These are phyloP conservation scores for Coreius guichenoti DNA, from an alignment of 2,797 vertebrate genomes.

Conservation along the genomic window DNA sequence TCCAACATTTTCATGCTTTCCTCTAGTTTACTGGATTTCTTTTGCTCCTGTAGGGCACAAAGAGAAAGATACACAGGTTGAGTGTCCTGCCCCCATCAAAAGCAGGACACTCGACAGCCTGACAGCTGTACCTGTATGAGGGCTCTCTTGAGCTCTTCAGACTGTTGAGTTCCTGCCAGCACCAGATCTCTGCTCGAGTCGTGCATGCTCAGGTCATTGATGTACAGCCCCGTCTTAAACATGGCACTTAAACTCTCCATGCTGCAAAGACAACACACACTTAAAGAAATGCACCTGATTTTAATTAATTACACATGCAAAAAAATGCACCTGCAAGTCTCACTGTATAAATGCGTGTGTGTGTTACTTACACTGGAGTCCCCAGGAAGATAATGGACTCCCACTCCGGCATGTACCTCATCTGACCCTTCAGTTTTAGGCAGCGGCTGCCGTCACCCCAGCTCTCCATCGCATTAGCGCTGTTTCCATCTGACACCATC, in stretches of 20 bases:
- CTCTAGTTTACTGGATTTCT: slow-evolving; percentile 80
- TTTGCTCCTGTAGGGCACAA: slow-evolving; percentile 74
- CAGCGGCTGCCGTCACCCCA: slow-evolving; percentile 78
- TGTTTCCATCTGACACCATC: slow-evolving; percentile 73
- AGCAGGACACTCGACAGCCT: slow-evolving; percentile 27
- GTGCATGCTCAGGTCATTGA: slow-evolving; percentile 83
- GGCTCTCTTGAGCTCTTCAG: slow-evolving; percentile 80
- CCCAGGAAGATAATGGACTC: slow-evolving; percentile 83
- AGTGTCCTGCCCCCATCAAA: not conserved
- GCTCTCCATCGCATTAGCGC: slow-evolving; percentile 78
- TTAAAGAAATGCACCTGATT: not conserved
- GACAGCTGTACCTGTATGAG: slow-evolving; percentile 83
- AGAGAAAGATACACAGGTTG: no score
- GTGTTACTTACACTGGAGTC: slow-evolving; percentile 75
- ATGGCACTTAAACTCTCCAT: slow-evolving; percentile 82
- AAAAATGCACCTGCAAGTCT: slow-evolving; percentile 1
- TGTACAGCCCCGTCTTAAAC: slow-evolving; percentile 81
- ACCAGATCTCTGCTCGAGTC: slow-evolving; percentile 82
- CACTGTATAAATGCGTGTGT: not conserved
- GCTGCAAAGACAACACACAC: slow-evolving; percentile 64
- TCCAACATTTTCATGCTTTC: slow-evolving; percentile 84
- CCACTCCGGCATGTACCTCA: slow-evolving; percentile 84
- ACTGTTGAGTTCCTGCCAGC: slow-evolving; percentile 80
- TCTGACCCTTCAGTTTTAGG: slow-evolving; percentile 80
- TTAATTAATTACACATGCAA: not conserved